These are phyloP conservation scores for Metopolophium dirhodum DNA, from an alignment of 1,140 invertebrate species.

Conservation along the genomic window DNA sequence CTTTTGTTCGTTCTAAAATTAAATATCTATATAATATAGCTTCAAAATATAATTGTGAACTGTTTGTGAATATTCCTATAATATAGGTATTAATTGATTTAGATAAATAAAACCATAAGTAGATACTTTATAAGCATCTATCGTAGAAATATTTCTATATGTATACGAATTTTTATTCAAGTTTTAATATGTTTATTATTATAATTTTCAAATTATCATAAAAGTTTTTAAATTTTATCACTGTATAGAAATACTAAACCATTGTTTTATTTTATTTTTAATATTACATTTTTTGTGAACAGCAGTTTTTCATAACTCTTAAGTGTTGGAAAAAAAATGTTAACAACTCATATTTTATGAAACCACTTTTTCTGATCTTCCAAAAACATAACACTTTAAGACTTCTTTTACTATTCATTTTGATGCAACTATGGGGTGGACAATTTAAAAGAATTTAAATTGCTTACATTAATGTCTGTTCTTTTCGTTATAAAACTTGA, in stretches of 20 bases:
- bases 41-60: background rate
- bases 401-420: slow-evolving; percentile 1
- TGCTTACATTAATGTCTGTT: background rate
- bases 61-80: background rate
- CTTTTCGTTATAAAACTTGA: background rate
- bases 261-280: slow-evolving; percentile 26
- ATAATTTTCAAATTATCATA: slow-evolving; percentile 5
- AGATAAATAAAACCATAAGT: background rate
- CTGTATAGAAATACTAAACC: background rate
- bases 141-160: background rate
- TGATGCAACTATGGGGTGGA: background rate
- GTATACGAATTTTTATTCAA: background rate
- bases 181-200: slow-evolving; percentile 8
- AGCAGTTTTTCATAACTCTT: background rate
- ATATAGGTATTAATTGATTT: background rate
- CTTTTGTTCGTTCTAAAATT: background rate
- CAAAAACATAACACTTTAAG: background rate
- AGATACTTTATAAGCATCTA: background rate
- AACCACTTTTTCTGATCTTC: background rate
- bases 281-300: background rate
- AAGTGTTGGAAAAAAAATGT: slow-evolving; percentile 13
- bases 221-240: background rate
- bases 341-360: background rate
- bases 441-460: slow-evolving; percentile 32
- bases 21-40: background rate